Evolutionary conservation across 2,113 vertebrate genomes (phyloP).

Genomic region (Erinaceus europaeus): DNA sequence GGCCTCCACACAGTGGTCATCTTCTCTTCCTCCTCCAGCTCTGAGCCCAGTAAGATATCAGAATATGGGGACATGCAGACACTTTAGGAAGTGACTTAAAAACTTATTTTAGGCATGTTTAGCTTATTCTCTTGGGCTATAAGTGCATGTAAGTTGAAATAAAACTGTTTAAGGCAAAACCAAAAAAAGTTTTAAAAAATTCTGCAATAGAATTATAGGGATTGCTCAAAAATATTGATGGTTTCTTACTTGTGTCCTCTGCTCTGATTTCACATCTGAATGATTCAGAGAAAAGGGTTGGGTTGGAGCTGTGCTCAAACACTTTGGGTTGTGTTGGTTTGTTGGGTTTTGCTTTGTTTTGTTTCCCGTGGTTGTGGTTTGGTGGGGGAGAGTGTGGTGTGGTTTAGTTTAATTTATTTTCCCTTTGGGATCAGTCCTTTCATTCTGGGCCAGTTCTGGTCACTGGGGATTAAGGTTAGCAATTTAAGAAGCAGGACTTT

Average conservation of each 20-base stretch:
- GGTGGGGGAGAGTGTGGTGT: neutral
- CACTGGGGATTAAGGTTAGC: slow-evolving; percentile 3
- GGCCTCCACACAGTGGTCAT: neutral
- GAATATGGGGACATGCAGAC: neutral
- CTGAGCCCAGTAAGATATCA: neutral
- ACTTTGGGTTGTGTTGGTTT: neutral
- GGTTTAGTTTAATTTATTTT: slow-evolving; percentile 44
- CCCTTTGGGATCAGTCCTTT: slow-evolving; percentile 52
- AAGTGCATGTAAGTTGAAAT: slow-evolving; percentile 22
- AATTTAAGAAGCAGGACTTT: neutral
- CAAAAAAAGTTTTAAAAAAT: neutral
- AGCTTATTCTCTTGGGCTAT: neutral
- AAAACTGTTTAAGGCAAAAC: neutral
- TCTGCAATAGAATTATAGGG: neutral
- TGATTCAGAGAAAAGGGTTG: neutral
- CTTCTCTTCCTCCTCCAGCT: neutral
- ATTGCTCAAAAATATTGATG: neutral
- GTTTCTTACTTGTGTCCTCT: slow-evolving; percentile 10
- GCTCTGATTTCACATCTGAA: slow-evolving; percentile 26
- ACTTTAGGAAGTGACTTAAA: neutral
- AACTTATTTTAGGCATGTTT: neutral
- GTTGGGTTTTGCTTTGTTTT: slow-evolving; percentile 30
- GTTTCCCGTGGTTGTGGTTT: slow-evolving; percentile 34
- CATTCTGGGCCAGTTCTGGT: slow-evolving; percentile 44
- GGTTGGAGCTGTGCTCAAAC: neutral